A percentile compares a stretch with the other conserved stretches of the same genome.
Conservation (phyloP, 1,140 invertebrate genomes). For the Lepidostoma basale region DNA sequence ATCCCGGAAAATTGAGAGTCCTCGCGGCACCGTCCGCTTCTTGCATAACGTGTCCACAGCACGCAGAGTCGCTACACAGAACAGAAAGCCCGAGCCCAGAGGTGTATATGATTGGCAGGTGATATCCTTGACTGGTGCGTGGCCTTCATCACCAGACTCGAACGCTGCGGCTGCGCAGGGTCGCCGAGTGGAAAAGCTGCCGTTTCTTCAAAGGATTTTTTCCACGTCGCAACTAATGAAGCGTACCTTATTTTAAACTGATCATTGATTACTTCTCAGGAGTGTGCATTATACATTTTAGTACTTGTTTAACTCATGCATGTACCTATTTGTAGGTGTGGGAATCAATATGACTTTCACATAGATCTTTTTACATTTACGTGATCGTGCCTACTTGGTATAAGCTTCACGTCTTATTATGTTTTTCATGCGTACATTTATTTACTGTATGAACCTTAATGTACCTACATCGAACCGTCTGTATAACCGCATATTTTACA, state of each 20-base stretch:
- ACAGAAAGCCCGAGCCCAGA: constrained; percentile 34
- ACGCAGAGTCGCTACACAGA: constrained; percentile 20
- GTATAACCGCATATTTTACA: too few relatives aligned
- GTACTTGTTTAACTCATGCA: too few relatives aligned
- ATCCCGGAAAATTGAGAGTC: background rate
- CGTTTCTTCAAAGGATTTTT: constrained; percentile 11
- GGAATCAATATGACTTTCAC: too few relatives aligned
- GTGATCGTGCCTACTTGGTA: too few relatives aligned
- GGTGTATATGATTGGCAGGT: constrained; percentile 45
- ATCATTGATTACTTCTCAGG: too few relatives aligned
- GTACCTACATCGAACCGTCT: too few relatives aligned
- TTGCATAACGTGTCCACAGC: background rate
- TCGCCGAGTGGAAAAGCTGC: constrained; percentile 13
- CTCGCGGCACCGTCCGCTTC: background rate
- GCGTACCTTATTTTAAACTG: background rate
- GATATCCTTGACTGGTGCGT: constrained; percentile 42
- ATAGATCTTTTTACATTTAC: too few relatives aligned
- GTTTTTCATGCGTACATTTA: too few relatives aligned
- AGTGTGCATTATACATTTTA: too few relatives aligned
- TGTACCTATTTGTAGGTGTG: too few relatives aligned
- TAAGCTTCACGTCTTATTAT: too few relatives aligned
- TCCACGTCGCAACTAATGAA: background rate
- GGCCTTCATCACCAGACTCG: constrained; percentile 22
- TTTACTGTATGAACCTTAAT: too few relatives aligned
- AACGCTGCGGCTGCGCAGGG: constrained; percentile 9